Conservation (phyloP, 2,113 vertebrate species). For the Pholis gunnellus region DNA sequence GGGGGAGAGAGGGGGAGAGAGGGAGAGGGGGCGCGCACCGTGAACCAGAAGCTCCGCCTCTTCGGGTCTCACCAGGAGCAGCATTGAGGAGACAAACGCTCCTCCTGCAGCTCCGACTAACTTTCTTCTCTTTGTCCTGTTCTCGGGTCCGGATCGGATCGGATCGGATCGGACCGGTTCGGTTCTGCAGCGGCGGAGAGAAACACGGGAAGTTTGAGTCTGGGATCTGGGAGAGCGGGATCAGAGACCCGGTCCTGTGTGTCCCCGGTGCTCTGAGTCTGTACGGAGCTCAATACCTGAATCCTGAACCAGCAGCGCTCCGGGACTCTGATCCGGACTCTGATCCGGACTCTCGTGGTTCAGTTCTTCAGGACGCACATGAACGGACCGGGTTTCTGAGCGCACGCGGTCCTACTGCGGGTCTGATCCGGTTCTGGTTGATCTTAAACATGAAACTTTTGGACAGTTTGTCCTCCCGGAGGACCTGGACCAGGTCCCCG, state of each 20-base stretch:
- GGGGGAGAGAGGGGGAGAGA: no score
- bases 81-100: constrained; percentile 43
- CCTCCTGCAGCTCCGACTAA: constrained; percentile 34
- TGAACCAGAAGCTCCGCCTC: constrained; percentile 53
- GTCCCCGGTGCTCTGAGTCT: background rate
- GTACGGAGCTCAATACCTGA: background rate
- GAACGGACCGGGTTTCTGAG: constrained; percentile 9
- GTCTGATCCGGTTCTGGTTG: constrained; percentile 24
- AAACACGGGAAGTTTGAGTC: constrained; percentile 23
- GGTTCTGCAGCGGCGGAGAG: background rate
- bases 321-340: background rate
- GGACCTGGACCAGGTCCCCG: background rate
- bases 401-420: background rate
- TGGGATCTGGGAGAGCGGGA: background rate
- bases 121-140: constrained; percentile 39
- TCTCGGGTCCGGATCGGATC: background rate
- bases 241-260: background rate
- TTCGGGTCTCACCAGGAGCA: constrained; percentile 46
- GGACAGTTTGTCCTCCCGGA: constrained; percentile 20
- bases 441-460: constrained; percentile 53
- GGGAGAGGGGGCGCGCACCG: background rate
- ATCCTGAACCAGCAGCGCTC: no score
- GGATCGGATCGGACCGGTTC: background rate
- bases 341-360: background rate
- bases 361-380: constrained; percentile 40